These are phyloP conservation scores for Phragmatobia fuliginosa DNA, from an alignment of 2,888 invertebrate species.

Conservation along the genomic window DNA sequence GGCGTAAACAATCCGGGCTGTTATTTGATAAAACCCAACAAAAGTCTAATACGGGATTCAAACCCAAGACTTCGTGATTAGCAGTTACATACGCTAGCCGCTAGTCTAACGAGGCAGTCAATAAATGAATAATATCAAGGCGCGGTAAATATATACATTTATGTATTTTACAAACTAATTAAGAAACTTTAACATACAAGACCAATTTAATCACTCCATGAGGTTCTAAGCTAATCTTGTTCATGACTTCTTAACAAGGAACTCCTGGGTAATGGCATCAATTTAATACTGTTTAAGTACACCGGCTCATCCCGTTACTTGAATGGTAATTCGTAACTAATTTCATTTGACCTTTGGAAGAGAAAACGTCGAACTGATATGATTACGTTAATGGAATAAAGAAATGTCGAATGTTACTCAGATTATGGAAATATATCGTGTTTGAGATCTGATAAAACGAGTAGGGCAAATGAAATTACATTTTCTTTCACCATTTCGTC, in stretches of 20 bases:
- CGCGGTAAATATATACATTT: neutral
- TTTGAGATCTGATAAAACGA: conserved; percentile 11
- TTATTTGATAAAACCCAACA: too few species aligned
- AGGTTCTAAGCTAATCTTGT: conserved; percentile 31
- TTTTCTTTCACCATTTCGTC: neutral
- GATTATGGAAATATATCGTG: conserved; percentile 14
- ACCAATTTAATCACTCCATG: conserved; percentile 24
- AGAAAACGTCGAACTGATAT: conserved; percentile 20
- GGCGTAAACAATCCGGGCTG: too few species aligned
- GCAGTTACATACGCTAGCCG: too few species aligned
- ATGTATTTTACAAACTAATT: conserved; percentile 21
- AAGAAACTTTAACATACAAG: conserved; percentile 9
- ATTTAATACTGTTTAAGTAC: conserved; percentile 39
- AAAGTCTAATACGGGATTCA: too few species aligned
- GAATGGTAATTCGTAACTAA: conserved; percentile 28
- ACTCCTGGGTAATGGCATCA: conserved; percentile 34
- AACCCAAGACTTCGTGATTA: too few species aligned
- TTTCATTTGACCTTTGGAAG: conserved; percentile 26
- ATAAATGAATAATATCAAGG: neutral
- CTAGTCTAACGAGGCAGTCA: too few species aligned
- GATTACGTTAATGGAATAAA: conserved; percentile 16
- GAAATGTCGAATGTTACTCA: conserved; percentile 8
- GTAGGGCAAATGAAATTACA: neutral
- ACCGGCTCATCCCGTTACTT: conserved; percentile 26
- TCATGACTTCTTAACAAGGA: conserved; percentile 36